A percentile compares a stretch with the other conserved stretches of the same genome.
Conservation (phyloP, 1,140 invertebrate genomes). For the Panulirus ornatus region DNA sequence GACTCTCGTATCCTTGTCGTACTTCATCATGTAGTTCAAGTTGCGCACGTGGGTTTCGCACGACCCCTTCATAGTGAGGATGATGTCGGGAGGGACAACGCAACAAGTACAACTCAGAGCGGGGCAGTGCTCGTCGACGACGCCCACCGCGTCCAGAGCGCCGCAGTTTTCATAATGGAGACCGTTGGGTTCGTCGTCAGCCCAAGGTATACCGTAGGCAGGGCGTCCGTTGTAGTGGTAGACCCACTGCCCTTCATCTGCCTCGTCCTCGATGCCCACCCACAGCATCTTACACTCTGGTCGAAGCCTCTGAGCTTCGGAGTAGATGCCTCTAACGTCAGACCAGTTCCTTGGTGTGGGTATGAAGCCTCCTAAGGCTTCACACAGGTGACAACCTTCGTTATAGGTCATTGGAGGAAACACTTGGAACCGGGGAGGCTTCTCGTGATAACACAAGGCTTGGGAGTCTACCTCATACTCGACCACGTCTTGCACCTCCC, state of each 20-base stretch:
- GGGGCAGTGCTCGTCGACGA: conserved; percentile 52
- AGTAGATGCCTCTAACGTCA: neutral
- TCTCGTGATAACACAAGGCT: conserved; percentile 17
- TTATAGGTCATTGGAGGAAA: conserved; percentile 44
- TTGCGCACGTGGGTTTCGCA: conserved; percentile 34
- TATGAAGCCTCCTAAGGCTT: conserved; percentile 55
- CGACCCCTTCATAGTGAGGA: conserved; percentile 33
- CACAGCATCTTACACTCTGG: conserved; percentile 40
- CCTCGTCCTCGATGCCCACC: conserved; percentile 45
- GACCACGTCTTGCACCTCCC: conserved; percentile 21
- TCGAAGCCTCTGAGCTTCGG: neutral
- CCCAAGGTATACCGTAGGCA: conserved; percentile 52
- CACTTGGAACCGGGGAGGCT: neutral
- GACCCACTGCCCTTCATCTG: conserved; percentile 59
- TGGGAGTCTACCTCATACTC: conserved; percentile 22
- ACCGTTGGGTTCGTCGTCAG: conserved; percentile 66
- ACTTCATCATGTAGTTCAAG: conserved; percentile 38
- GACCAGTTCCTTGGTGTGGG: conserved; percentile 35
- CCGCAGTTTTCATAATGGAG: conserved; percentile 65
- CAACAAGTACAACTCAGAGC: conserved; percentile 28
- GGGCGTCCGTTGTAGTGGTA: conserved; percentile 18
- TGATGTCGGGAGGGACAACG: neutral
- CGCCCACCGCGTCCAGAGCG: conserved; percentile 51
- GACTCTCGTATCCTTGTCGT: neutral
- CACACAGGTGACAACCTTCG: conserved; percentile 50